phyloP scores from a whole-genome alignment of 2,797 vertebrate species.

The Distichodus sexfasciatus region DNA sequence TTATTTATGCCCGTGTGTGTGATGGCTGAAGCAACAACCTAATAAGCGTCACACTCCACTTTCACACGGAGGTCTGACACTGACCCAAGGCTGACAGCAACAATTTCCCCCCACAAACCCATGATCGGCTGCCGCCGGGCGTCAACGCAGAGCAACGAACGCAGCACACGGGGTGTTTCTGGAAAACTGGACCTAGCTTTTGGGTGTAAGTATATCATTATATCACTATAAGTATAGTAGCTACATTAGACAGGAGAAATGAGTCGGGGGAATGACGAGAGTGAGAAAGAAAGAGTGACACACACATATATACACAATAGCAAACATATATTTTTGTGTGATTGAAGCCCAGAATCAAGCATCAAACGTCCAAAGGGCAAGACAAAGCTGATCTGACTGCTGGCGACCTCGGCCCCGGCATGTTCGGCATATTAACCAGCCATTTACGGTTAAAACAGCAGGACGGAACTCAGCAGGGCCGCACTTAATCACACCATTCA shows the following conservation, averaged over 20 bases:
- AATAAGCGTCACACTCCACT: conserved; percentile 31
- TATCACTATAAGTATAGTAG: too few species aligned
- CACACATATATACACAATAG: background rate
- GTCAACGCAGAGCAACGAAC: conserved; percentile 48
- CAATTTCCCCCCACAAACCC: conserved; percentile 29
- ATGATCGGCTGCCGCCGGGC: conserved; percentile 39
- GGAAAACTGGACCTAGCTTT: too few species aligned
- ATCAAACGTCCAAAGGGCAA: conserved; percentile 10
- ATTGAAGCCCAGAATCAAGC: conserved; percentile 21
- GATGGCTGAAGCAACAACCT: conserved; percentile 30
- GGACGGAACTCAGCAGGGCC: conserved; percentile 59
- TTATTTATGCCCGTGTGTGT: conserved; percentile 40
- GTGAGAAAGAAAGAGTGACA: too few species aligned
- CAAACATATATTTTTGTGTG: background rate
- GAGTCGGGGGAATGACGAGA: too few species aligned
- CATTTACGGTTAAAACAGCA: conserved; percentile 70
- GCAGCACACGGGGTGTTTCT: conserved; percentile 14
- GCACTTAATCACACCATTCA: conserved; percentile 72
- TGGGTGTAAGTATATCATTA: too few species aligned
- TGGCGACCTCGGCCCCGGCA: conserved; percentile 26
- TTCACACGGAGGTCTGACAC: conserved; percentile 29
- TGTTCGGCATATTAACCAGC: conserved; percentile 68
- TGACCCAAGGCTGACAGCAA: conserved; percentile 41
- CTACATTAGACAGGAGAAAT: too few species aligned
- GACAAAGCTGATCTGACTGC: conserved; percentile 32